These are phyloP conservation scores for Ptiloglossa arizonensis DNA, from an alignment of 1,140 invertebrate genomes.

Conservation along the genomic window DNA sequence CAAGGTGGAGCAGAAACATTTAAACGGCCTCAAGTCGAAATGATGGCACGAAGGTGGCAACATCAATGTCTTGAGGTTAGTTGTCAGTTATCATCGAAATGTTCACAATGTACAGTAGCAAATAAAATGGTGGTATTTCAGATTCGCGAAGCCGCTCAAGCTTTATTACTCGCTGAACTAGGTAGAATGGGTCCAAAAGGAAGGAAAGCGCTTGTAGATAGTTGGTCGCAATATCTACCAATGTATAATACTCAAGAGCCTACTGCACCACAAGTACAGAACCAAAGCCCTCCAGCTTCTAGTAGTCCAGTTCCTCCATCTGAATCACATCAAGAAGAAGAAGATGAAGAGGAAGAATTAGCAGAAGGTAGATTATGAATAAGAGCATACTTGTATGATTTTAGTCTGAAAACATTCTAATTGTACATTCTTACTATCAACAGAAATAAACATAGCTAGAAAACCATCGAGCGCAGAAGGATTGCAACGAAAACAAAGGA, in stretches of 20 bases:
- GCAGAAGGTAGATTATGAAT: constrained; percentile 76
- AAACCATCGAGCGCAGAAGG: constrained; percentile 93
- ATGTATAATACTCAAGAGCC: constrained; percentile 87
- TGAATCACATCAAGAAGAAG: constrained; percentile 87
- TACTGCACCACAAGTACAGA: constrained; percentile 78
- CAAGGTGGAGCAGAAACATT: constrained; percentile 90
- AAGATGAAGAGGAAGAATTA: constrained; percentile 91
- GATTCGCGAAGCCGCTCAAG: constrained; percentile 97
- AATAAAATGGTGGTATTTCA: constrained; percentile 62
- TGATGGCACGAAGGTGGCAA: constrained; percentile 98
- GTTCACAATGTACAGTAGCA: neutral
- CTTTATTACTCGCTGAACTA: constrained; percentile 96
- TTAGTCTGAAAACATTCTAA: neutral
- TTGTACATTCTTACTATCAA: constrained; percentile 4
- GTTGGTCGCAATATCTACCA: constrained; percentile 97
- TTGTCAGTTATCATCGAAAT: constrained; percentile 78
- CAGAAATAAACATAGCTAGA: constrained; percentile 84
- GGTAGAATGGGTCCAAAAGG: constrained; percentile 94
- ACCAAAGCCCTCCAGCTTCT: constrained; percentile 75
- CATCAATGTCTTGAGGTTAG: constrained; percentile 97
- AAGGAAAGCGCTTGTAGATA: constrained; percentile 94
- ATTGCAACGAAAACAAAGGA: constrained; percentile 96
- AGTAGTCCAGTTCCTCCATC: constrained; percentile 75
- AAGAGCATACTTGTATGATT: neutral
- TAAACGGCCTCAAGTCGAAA: constrained; percentile 96